These are phyloP conservation scores for Prenolepis imparis DNA, from an alignment of 2,888 invertebrate genomes.

Conservation along the genomic window DNA sequence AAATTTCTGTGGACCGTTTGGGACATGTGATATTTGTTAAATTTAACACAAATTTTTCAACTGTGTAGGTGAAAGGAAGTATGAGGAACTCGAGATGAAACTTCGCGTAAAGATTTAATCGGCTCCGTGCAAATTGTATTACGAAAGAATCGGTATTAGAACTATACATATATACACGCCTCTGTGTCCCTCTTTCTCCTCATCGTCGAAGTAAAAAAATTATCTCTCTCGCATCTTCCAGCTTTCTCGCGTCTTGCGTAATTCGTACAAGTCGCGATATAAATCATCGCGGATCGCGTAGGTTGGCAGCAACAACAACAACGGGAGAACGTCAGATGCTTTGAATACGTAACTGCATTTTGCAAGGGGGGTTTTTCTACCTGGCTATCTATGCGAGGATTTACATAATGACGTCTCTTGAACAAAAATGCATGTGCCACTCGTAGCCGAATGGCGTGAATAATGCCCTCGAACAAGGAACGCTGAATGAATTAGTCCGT, in stretches of 20 bases:
- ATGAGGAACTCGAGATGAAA: not conserved
- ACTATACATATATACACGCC: conserved; percentile 12
- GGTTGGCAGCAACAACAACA: conserved; percentile 58
- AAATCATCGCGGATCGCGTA: conserved; percentile 73
- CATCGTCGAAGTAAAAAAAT: conserved; percentile 64
- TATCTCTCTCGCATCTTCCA: conserved; percentile 67
- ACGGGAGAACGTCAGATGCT: conserved; percentile 49
- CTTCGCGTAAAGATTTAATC: conserved; percentile 37
- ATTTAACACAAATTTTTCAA: too few species aligned
- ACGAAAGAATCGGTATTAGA: conserved; percentile 30
- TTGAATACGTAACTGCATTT: conserved; percentile 68
- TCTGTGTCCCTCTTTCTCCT: conserved; percentile 5
- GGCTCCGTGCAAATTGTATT: conserved; percentile 30
- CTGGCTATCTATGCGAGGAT: conserved; percentile 54
- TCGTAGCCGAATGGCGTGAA: conserved; percentile 34
- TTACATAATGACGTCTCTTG: conserved; percentile 58
- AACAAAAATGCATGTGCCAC: conserved; percentile 54
- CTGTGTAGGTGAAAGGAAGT: conserved; percentile 24
- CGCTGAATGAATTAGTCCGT: conserved; percentile 55
- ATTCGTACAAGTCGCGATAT: conserved; percentile 65
- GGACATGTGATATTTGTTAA: too few species aligned
- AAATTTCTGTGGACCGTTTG: too few species aligned
- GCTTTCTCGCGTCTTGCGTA: conserved; percentile 71
- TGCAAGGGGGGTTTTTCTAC: conserved; percentile 62
- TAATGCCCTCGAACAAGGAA: conserved; percentile 50